Base-by-base conservation (phyloP, 2,888 invertebrate genomes). In the Fabriciana adippe region DNA sequence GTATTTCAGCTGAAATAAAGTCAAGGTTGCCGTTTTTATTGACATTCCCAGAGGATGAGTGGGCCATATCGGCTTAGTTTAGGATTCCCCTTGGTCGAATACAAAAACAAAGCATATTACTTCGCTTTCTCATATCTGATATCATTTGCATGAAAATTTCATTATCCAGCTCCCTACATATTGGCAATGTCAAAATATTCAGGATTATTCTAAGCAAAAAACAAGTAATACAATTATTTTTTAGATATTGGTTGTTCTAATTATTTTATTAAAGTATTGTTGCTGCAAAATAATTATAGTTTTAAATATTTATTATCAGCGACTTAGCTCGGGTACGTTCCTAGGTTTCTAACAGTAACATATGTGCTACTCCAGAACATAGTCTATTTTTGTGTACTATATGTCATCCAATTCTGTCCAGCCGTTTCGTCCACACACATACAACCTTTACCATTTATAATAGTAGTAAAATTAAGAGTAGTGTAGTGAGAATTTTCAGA, bases 71-170 rank as follows among this genome's bases (percentile, higher is more conserved):
- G 68, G 71, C 71, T 72, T 73, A 72, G 74, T 69, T 71, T 68
- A 50, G 61, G 67, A 57, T 70, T 68, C 71, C 70, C 72, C 67
- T 69, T 59, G 68, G 55, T 66, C 57, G 56, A 71, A 73, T 70
- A 70, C 66, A 71, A 69, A 73, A 74, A 70, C 64, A 72, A 65
- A 60, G 63, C 54, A 65, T 71, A 70, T 73, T 72, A 67, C 66
- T 66, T 73, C 72, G 70, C 66, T 68, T 70, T 73, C 73, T 72
- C 70, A 73, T 69, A 72, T 69, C 69, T 70, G 64, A 73, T 70
- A 67, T 66, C 72, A 76, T 76, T 76, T 75, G 73, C 76, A 76
- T 76, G 72, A 74, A 76, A 76, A 76, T 76, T 76, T 76, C 76
- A 74, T 76, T 76, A 76, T 73, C 54, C 66, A 67, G 68, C 70